Evolutionary conservation across 2,797 vertebrate genomes (phyloP), one percentile per base, ranked within the genome.

Genomic region (Bradypus variegatus): DNA sequence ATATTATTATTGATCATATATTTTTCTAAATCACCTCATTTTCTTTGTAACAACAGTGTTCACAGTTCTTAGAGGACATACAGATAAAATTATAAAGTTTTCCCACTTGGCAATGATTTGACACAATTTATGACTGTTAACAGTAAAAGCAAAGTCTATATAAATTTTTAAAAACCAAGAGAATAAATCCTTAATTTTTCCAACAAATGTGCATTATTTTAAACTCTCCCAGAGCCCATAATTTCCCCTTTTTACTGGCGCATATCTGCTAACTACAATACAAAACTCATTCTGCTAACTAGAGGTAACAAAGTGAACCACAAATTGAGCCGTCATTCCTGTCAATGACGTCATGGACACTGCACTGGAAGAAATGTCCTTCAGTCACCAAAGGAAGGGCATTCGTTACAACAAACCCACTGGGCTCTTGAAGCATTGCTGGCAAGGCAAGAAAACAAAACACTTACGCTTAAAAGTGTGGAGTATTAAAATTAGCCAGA

Each of bases 271-370:
- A 84, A 90, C 94, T 60, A 86, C 94, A 96, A 94, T 91, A 95
- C 89, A 95, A 85, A 70, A 96, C 91, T 94, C 93, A 81, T 83
- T 95, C 88, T 95, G 78, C 88, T 94, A 94, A 96, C 83, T 27
- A 96, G 89, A 96, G 90, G 81, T 21, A 96, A 92, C 77, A 95
- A 58, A 94, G 75, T 70, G 84, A 97, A 97, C 96, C 97, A 97
- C 97, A 92, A 91, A 96, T 93, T 93, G 96, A 97, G 86, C 25
- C 77, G 93, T 77, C 90, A 94, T 95, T 97, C 97, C 97, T 96
- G 96, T 65, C 93, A 96, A n/a, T 96, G 96, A 96, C 53, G 91
- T 95, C 94, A 96, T 2, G 64, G 88, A 92, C 83, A 72, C 83
- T 33, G 13, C 55, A 86, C 38, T 92, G 94, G 91, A 93, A 96